phyloP scores from a whole-genome alignment of 2,888 invertebrate genomes.

The Tiliacea aurago region DNA sequence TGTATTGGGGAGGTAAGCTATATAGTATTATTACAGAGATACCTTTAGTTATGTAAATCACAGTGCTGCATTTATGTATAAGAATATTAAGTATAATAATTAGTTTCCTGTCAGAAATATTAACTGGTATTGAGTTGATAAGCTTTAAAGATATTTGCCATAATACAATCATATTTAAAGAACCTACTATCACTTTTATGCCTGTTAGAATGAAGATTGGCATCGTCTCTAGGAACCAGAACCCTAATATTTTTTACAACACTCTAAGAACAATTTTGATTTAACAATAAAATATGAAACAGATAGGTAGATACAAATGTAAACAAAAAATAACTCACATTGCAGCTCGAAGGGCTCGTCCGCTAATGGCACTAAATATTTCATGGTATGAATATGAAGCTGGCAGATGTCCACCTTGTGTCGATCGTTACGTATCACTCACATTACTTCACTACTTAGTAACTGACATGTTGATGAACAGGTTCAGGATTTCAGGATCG shows the following conservation, averaged over 20 bases:
- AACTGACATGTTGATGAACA: slow-evolving; percentile 16
- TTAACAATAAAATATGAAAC: neutral
- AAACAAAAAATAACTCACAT: neutral
- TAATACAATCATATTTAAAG: neutral
- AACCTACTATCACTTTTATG: neutral
- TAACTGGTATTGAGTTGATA: too few species aligned
- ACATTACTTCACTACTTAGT: slow-evolving; percentile 18
- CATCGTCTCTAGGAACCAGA: neutral
- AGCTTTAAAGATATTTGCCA: neutral
- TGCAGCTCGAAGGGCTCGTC: neutral
- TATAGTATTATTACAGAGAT: neutral
- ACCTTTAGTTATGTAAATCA: neutral
- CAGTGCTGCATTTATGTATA: neutral
- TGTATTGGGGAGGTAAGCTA: slow-evolving; percentile 6
- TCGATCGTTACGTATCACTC: slow-evolving; percentile 17
- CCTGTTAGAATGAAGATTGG: too few species aligned
- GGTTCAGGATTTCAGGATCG: slow-evolving; percentile 1
- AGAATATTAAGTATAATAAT: neutral
- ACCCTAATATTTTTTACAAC: neutral
- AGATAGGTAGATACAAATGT: neutral
- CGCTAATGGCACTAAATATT: slow-evolving; percentile 36
- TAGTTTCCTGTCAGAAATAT: too few species aligned
- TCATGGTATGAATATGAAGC: slow-evolving; percentile 30
- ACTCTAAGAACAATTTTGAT: neutral
- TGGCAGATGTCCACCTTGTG: slow-evolving; percentile 24